These are phyloP conservation scores for Rhabdophis nuchalis DNA, from an alignment of 2,797 vertebrate genomes.

Conservation along the genomic window DNA sequence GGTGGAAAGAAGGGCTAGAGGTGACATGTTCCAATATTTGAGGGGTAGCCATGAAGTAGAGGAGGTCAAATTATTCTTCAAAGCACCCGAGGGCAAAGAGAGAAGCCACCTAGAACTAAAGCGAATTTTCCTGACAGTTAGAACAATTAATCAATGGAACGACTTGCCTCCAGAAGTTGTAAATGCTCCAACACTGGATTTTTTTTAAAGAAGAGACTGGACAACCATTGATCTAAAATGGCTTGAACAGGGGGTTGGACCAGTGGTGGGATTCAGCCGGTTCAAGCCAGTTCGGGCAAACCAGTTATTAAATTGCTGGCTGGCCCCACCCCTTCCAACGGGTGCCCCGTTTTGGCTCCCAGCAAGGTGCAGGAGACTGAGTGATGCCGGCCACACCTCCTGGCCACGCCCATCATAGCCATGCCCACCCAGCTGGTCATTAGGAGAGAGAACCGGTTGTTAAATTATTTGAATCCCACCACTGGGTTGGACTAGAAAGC, in stretches of 20 bases:
- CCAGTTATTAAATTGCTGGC: too few relatives aligned
- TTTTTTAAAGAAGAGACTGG: background rate
- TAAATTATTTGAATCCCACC: too few relatives aligned
- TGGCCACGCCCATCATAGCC: too few relatives aligned
- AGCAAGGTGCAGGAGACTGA: too few relatives aligned
- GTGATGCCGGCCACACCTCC: too few relatives aligned
- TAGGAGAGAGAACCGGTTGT: too few relatives aligned
- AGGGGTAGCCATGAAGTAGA: background rate
- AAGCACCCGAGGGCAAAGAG: background rate
- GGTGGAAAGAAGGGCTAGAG: background rate
- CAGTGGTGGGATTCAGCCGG: too few relatives aligned
- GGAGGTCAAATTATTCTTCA: background rate
- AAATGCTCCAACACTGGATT: background rate
- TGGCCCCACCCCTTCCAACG: too few relatives aligned
- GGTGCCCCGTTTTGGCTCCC: too few relatives aligned
- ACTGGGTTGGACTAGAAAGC: background rate
- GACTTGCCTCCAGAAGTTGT: background rate
- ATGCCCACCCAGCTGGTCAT: too few relatives aligned
- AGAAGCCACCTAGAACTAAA: background rate
- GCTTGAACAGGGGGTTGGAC: background rate
- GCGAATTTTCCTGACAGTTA: background rate
- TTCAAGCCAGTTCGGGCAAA: too few relatives aligned
- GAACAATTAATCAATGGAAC: background rate
- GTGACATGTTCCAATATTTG: background rate
- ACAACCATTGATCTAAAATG: background rate